Percentiles rank a stretch among this genome's conserved stretches.
Evolutionary conservation across 2,888 invertebrate species (phyloP).

Genomic region (Dicyrtoma fusca): DNA sequence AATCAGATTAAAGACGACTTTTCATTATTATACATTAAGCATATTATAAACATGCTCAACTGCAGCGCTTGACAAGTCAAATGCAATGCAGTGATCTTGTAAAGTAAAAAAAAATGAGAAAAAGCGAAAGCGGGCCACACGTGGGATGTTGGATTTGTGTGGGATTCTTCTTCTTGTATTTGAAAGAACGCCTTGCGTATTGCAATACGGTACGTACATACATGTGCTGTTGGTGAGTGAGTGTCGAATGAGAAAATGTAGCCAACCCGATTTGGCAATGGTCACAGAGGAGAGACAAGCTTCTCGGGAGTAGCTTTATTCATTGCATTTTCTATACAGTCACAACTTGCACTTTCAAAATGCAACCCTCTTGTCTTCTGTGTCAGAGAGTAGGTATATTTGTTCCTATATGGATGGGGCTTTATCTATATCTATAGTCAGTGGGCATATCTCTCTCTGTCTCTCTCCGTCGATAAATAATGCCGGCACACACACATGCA

Average conservation of each 20-base stretch:
- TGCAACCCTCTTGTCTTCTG: neutral
- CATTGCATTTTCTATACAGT: conserved; percentile 11
- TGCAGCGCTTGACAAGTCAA: no score
- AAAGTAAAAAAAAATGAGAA: conserved; percentile 3
- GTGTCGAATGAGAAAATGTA: neutral
- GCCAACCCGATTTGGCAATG: conserved; percentile 24
- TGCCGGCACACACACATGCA: no score
- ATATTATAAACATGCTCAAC: no score
- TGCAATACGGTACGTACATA: no score
- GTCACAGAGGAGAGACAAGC: conserved; percentile 15
- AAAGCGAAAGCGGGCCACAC: conserved; percentile 37
- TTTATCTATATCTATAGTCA: no score
- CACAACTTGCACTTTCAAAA: conserved; percentile 16
- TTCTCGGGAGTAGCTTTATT: conserved; percentile 20
- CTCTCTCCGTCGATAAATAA: no score
- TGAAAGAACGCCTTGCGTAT: neutral
- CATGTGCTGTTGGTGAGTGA: neutral
- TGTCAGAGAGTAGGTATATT: neutral
- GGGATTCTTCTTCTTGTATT: neutral
- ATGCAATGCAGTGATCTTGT: conserved; percentile 24
- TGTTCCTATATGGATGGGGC: no score
- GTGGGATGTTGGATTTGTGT: conserved; percentile 33
- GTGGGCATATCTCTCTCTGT: no score
- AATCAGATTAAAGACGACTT: conserved; percentile 26
- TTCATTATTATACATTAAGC: conserved; percentile 26